phyloP scores from a whole-genome alignment of 2,888 invertebrate genomes.

The Plagiodera versicolora region DNA sequence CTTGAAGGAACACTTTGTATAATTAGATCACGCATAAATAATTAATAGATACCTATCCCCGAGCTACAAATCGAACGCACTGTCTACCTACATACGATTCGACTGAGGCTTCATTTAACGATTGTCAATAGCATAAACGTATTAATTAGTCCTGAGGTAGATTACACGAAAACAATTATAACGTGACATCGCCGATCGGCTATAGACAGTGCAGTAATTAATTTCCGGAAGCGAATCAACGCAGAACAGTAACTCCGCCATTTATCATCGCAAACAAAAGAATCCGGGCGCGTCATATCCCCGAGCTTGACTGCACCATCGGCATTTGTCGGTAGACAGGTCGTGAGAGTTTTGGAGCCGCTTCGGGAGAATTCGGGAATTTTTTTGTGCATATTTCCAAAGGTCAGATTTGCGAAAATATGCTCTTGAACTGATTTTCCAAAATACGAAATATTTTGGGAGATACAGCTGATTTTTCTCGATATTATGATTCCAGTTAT shows the following conservation, averaged over 20 bases:
- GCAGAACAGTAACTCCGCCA: not conserved
- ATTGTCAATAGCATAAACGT: slow-evolving; percentile 10
- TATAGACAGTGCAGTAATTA: not conserved
- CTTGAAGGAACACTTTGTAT: too few species aligned
- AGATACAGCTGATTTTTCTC: too few species aligned
- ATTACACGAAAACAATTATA: slow-evolving; percentile 12
- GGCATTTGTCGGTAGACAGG: not conserved
- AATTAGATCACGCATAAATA: too few species aligned
- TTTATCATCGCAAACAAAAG: not conserved
- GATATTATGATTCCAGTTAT: too few species aligned
- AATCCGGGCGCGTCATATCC: not conserved
- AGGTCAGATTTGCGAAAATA: too few species aligned
- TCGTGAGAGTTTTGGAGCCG: too few species aligned
- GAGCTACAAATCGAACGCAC: not conserved
- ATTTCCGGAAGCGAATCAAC: not conserved
- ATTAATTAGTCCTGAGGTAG: slow-evolving; percentile 12
- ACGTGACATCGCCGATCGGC: not conserved
- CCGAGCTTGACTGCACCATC: not conserved
- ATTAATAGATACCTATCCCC: too few species aligned
- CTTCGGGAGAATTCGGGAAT: not conserved
- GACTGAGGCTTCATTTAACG: slow-evolving; percentile 3
- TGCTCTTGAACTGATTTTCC: too few species aligned
- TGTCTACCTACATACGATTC: not conserved
- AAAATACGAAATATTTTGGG: too few species aligned
- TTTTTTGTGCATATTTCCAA: too few species aligned